These are phyloP conservation scores for Lipophrys pholis DNA, from an alignment of 2,113 vertebrate genomes.

Conservation along the genomic window DNA sequence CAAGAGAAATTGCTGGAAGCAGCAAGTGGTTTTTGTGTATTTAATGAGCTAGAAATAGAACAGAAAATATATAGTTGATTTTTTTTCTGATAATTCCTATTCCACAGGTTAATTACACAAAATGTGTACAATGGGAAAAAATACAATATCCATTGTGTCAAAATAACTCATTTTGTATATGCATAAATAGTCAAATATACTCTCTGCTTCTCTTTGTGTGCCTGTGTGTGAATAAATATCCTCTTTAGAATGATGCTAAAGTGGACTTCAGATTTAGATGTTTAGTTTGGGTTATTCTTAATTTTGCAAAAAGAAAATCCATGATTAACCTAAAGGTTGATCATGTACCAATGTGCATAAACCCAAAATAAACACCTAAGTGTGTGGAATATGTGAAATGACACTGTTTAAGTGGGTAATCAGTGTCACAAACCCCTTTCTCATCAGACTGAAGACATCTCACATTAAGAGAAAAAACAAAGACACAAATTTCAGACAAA, in stretches of 20 bases:
- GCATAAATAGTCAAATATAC: constrained; percentile 74
- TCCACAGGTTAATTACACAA: constrained; percentile 62
- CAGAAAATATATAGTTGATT: constrained; percentile 30
- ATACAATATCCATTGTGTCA: constrained; percentile 24
- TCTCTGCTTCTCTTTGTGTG: constrained; percentile 10
- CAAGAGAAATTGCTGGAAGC: constrained; percentile 27
- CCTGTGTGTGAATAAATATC: constrained; percentile 42
- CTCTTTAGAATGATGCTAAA: constrained; percentile 14
- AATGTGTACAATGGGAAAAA: constrained; percentile 9
- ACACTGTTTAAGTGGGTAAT: constrained; percentile 38
- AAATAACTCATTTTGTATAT: constrained; percentile 63
- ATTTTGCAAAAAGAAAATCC: constrained; percentile 12
- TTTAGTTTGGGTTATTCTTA: constrained; percentile 32
- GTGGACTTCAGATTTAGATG: constrained; percentile 15
- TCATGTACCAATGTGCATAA: constrained; percentile 17
- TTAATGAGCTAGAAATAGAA: constrained; percentile 34
- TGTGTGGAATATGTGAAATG: constrained; percentile 11
- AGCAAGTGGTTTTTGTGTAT: constrained; percentile 46
- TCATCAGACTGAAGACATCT: constrained; percentile 31
- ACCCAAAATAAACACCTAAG: constrained; percentile 40
- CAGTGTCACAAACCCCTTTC: constrained; percentile 47
- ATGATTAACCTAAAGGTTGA: constrained; percentile 24
- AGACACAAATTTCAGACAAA: constrained; percentile 18
- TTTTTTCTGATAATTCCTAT: constrained; percentile 35
- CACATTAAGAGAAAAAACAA: constrained; percentile 18